Base-by-base conservation (phyloP, 2,113 vertebrate species). In the Tringa solitaria region DNA sequence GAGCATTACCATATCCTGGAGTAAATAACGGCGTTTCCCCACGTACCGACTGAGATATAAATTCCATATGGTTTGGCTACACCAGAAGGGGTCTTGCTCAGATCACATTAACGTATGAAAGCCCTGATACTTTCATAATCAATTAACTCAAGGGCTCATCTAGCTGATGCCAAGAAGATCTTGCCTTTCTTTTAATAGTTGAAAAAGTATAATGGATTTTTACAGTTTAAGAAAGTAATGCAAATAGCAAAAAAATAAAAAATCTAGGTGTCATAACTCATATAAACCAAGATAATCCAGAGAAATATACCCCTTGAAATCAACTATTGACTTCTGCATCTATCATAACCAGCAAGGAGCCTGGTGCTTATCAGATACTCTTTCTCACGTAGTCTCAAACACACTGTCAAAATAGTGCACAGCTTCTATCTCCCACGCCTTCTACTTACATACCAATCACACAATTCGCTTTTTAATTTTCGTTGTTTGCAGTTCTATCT, bases 221-320 rank as follows among this genome's bases (percentile, higher is more conserved):
- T 72, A 35, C 14, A 73, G 41, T 53, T 87, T 61, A 91, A 94
- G 59, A 56, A 63, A 46, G 39, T 23, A 68, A 78, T 20, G 67
- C 69, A 94, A 87, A 95, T 16, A 76, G 20, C 7, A 69, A 63
- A 73, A 51, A 51, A 84, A 39, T n/a, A 30, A 73, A 82, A 78
- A 65, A 48, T 13, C 48, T 37, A 65, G 19, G 65, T 69, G 81
- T 77, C 84, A 35, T 73, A 90, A 85, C 21, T 95, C 61, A 41
- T 56, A 84, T 28, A 95, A 94, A 95, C 77, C 48, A 69, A 90
- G 67, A 85, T 35, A 87, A 91, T 69, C 61, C 84, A 96, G 81
- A 87, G 61, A 69, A 91, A 92, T 32, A 91, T 7, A 88, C 13
- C 51, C 50, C 61, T 45, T 76, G 82, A 95, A 94, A 96, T 89